phyloP scores from a whole-genome alignment of 30 jellyfish, hydroid and myxozoan species.

The Turritopsis rubra region DNA sequence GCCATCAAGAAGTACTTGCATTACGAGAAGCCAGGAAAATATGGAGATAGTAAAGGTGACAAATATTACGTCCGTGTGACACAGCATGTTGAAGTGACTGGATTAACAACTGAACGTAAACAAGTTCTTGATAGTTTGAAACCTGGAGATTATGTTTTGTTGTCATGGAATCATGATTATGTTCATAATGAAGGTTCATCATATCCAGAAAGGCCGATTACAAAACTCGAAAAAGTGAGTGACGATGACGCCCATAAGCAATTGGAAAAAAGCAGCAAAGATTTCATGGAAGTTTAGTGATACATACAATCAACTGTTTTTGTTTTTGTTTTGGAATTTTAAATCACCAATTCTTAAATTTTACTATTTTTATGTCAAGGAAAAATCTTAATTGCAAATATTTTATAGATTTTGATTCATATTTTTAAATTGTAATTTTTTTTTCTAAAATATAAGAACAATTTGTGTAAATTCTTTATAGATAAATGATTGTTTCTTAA shows the following conservation, averaged over 20 bases:
- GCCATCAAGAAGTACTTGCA: slow-evolving; percentile 6
- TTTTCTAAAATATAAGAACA: too few relatives aligned
- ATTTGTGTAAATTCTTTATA: too few relatives aligned
- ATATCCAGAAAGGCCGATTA: slow-evolving; percentile 35
- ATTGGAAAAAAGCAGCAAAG: too few relatives aligned
- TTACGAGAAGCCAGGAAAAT: slow-evolving; percentile 37
- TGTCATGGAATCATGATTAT: slow-evolving; percentile 43
- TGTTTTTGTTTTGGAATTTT: too few relatives aligned
- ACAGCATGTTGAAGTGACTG: slow-evolving; percentile 25
- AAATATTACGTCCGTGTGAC: slow-evolving; percentile 29
- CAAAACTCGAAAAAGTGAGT: slow-evolving; percentile 18
- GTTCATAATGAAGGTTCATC: slow-evolving; percentile 38
- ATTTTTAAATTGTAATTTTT: too few relatives aligned
- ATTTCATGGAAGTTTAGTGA: too few relatives aligned
- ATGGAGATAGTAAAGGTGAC: slow-evolving; percentile 33
- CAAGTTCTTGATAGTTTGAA: slow-evolving; percentile 17
- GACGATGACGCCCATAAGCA: slow-evolving; percentile 8
- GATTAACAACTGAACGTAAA: slow-evolving; percentile 20
- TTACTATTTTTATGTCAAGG: too few relatives aligned
- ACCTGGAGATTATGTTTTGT: slow-evolving; percentile 26
- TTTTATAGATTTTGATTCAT: neutral
- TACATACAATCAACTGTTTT: too few relatives aligned
- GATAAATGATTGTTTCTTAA: too few relatives aligned
- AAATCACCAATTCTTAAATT: too few relatives aligned
- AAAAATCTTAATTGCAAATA: neutral